Percentiles rank a stretch among this genome's conserved stretches.
Evolutionary conservation across 2,797 vertebrate genomes (phyloP).

Genomic region (Esox lucius): DNA sequence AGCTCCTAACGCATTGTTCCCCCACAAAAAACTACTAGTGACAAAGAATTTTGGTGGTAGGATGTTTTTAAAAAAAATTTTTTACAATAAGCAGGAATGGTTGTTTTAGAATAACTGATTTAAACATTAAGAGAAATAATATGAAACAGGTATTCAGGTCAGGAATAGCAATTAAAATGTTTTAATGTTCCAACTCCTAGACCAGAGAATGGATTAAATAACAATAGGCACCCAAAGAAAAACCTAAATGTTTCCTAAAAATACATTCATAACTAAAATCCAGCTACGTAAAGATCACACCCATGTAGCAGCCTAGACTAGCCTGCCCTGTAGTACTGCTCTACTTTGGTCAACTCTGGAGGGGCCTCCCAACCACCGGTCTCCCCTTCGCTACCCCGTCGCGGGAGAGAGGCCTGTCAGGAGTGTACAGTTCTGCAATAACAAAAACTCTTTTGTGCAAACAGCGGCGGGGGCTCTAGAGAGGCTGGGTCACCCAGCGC

Average conservation of each 20-base stretch:
- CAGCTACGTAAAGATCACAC: background rate
- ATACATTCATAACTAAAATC: background rate
- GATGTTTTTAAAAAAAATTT: too few species aligned
- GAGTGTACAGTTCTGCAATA: constrained; percentile 67
- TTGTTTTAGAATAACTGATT: too few species aligned
- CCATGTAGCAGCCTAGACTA: background rate
- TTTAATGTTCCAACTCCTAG: too few species aligned
- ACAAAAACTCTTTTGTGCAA: constrained; percentile 73
- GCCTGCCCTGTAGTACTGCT: background rate
- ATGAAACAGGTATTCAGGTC: too few species aligned
- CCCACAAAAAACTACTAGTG: too few species aligned
- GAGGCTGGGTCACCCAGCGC: constrained; percentile 45
- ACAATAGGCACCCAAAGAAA: background rate
- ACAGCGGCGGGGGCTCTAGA: constrained; percentile 49
- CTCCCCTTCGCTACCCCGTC: background rate
- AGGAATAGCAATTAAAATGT: too few species aligned
- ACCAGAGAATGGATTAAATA: too few species aligned
- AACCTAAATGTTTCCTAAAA: background rate
- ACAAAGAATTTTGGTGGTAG: too few species aligned
- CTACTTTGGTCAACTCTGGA: constrained; percentile 1
- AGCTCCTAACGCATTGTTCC: too few species aligned
- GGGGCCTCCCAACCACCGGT: background rate
- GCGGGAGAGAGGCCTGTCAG: constrained; percentile 38
- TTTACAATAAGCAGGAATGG: too few species aligned
- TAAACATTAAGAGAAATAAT: too few species aligned